A percentile compares a stretch with the other conserved stretches of the same genome.
These are phyloP conservation scores for Ornithoptera priamus DNA, from an alignment of 2,888 invertebrate species.

Conservation along the genomic window DNA sequence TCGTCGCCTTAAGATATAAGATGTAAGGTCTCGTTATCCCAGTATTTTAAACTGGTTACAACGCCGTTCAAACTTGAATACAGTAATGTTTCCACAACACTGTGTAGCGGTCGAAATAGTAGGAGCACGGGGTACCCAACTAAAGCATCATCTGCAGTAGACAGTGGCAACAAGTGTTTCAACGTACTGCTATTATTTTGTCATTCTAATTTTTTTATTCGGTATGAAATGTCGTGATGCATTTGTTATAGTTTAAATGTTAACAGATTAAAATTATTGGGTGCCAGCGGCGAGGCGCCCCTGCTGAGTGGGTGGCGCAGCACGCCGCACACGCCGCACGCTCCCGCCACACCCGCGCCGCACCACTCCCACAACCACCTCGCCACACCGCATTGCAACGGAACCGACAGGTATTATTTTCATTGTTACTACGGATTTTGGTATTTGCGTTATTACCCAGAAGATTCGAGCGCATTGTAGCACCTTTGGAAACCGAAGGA, in stretches of 20 bases:
- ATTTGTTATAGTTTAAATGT: slow-evolving; percentile 29
- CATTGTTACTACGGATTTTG: neutral
- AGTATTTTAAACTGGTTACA: no score
- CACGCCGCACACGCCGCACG: slow-evolving; percentile 72
- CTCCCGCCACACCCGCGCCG: slow-evolving; percentile 73
- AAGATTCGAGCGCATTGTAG: no score
- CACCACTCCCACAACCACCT: slow-evolving; percentile 77
- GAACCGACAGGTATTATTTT: slow-evolving; percentile 60
- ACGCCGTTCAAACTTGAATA: no score
- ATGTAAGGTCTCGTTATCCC: no score
- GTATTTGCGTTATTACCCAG: no score
- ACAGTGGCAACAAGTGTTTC: neutral
- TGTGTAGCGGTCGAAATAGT: no score
- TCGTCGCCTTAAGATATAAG: no score
- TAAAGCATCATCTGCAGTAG: no score
- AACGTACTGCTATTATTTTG: neutral
- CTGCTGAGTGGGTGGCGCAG: slow-evolving; percentile 84
- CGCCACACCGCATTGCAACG: slow-evolving; percentile 70
- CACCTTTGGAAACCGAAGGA: no score
- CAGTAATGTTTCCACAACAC: no score
- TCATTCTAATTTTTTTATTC: neutral
- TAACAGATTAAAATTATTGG: slow-evolving; percentile 83
- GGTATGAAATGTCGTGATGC: neutral
- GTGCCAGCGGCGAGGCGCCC: slow-evolving; percentile 88
- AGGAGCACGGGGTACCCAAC: no score